These are phyloP conservation scores for Passer montanus DNA, from an alignment of 2,113 vertebrate species.

Conservation along the genomic window DNA sequence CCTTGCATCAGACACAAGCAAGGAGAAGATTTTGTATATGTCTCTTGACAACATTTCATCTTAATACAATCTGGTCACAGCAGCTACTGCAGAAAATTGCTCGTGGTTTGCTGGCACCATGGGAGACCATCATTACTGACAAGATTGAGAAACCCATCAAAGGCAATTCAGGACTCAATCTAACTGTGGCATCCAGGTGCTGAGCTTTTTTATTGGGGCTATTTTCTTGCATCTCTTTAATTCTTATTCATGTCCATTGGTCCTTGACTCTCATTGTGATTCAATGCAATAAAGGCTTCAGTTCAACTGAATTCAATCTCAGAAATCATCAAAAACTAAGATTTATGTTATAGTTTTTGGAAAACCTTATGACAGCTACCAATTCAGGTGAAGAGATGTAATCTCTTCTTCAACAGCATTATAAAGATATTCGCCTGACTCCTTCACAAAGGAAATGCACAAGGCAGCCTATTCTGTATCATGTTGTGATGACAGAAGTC, in stretches of 20 bases:
- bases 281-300: constrained; percentile 50
- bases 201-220: constrained; percentile 25
- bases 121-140: constrained; percentile 67
- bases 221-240: constrained; percentile 62
- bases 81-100: constrained; percentile 71
- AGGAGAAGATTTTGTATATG: constrained; percentile 39
- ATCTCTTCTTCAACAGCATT: not conserved
- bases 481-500: not conserved
- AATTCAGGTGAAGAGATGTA: not conserved
- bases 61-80: constrained; percentile 71
- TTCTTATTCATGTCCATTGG: constrained; percentile 53
- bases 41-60: constrained; percentile 72
- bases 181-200: constrained; percentile 28
- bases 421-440: not conserved
- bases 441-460: not conserved
- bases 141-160: constrained; percentile 69
- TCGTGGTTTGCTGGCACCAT: constrained; percentile 62
- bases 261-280: constrained; percentile 35
- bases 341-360: constrained; percentile 47
- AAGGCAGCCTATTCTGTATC: not conserved
- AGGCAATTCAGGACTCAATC: constrained; percentile 62
- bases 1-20: constrained; percentile 32
- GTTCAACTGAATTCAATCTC: constrained; percentile 53
- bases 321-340: constrained; percentile 60
- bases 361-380: not conserved